Evolutionary conservation across 1,140 invertebrate genomes (phyloP).

Genomic region (Plutomurus gul): DNA sequence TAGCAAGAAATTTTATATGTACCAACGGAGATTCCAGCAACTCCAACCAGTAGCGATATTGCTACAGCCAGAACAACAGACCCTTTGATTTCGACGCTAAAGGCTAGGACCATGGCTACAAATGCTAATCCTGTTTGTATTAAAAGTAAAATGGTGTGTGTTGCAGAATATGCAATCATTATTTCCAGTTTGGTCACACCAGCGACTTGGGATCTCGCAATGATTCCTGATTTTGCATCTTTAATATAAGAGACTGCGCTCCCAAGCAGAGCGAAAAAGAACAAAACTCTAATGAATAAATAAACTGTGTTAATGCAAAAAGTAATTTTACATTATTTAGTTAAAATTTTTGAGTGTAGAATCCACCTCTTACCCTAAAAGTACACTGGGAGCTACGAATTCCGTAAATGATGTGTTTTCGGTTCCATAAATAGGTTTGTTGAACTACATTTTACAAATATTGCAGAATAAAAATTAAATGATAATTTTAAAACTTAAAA

Average conservation of each 20-base stretch:
- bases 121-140: constrained; percentile 72
- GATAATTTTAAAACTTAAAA: not conserved
- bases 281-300: constrained; percentile 78
- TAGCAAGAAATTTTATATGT: not conserved
- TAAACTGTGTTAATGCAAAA: constrained; percentile 33
- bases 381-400: constrained; percentile 92
- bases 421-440: constrained; percentile 80
- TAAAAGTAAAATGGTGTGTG: constrained; percentile 91
- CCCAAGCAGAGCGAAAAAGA: constrained; percentile 89
- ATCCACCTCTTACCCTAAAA: constrained; percentile 62
- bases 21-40: constrained; percentile 41
- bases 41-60: constrained; percentile 24
- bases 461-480: not conserved
- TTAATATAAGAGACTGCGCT: constrained; percentile 90
- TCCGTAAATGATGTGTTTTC: constrained; percentile 85
- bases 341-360: no score
- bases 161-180: constrained; percentile 85
- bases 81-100: not conserved
- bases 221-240: constrained; percentile 83
- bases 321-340: no score
- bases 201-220: constrained; percentile 85
- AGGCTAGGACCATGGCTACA: not conserved
- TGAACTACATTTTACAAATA: constrained; percentile 63
- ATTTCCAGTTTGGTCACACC: constrained; percentile 81
- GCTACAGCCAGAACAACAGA: not conserved